Base-by-base conservation (phyloP, 2,888 invertebrate species). In the Caenorhabditis macrosperma region DNA sequence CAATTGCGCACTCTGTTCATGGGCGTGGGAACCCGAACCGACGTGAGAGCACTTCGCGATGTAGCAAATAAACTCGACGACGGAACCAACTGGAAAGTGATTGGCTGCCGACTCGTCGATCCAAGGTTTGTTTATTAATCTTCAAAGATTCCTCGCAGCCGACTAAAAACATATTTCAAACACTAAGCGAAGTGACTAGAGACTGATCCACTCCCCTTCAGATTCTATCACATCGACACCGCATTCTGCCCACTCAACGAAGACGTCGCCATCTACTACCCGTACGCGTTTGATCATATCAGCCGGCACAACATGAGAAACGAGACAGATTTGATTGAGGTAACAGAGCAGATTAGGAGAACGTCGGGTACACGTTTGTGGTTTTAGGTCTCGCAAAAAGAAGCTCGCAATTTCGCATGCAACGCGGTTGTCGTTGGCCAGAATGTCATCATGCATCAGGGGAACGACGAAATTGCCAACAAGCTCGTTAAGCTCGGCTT, bases 181-280 rank as follows among this genome's bases (percentile, higher is more conserved):
- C 24, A 55, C n/a, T 15, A 10, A 46, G 28, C 17, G 38, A 22
- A 44, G 54, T 38, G 33, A 54, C 24, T 5, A 46, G 17, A 20
- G 20, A 17, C 2, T 5, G 33, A n/a, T n/a, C n/a, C n/a, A n/a
- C n/a, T n/a, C n/a, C n/a, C n/a, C n/a, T 79, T 55, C 61, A 88
- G 88, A 63, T 90, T 88, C 82, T 90, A 90, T 72, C 90, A 90
- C 79, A 88, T 90, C 55, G 90, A 90, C 82, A 89, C 89, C 9
- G 88, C 88, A 20, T 90, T 90, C 77, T 90, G 90, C 64, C 90
- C 90, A 44, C 75, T 90, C 26, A 86, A 81, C 66, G 86, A 85
- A 12, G 82, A 88, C 52, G 81, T 82, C 1, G 90, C 89, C 4
- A 82, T 90, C 46, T 88, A 86, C 69, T 87, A 88, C 69, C 88